Evolutionary conservation across 2,888 invertebrate genomes (phyloP).

Genomic region (Trisateles emortualis): DNA sequence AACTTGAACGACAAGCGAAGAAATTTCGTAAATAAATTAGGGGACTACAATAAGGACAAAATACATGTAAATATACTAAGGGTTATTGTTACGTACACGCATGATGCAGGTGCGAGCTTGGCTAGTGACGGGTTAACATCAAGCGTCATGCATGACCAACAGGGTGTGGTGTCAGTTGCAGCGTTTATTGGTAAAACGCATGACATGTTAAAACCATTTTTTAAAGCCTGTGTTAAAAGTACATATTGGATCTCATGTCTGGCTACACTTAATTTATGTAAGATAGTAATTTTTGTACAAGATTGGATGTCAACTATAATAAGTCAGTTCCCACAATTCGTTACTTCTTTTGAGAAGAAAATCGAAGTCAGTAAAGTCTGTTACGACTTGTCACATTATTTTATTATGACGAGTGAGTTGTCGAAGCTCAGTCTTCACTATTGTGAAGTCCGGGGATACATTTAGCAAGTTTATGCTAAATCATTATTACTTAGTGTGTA

Average conservation of each 20-base stretch:
- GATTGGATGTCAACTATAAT: too few species aligned
- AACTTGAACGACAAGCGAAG: constrained; percentile 62
- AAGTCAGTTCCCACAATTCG: too few species aligned
- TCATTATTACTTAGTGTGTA: too few species aligned
- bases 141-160: constrained; percentile 53
- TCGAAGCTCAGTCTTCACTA: too few species aligned
- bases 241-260: not conserved
- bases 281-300: too few species aligned
- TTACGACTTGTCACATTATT: too few species aligned
- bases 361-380: too few species aligned
- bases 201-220: not conserved
- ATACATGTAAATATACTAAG: constrained; percentile 52
- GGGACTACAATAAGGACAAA: constrained; percentile 38
- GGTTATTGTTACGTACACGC: constrained; percentile 43
- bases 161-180: constrained; percentile 50
- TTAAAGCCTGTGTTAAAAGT: not conserved
- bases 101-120: constrained; percentile 73
- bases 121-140: constrained; percentile 49
- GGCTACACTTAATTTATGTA: too few species aligned
- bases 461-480: too few species aligned
- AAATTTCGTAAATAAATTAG: constrained; percentile 62
- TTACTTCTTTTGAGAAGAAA: too few species aligned
- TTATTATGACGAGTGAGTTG: too few species aligned
- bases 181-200: constrained; percentile 40
- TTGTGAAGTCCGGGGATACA: too few species aligned